Evolutionary conservation across 2,888 invertebrate species (phyloP).

Genomic region (Ephialtes manifestator): DNA sequence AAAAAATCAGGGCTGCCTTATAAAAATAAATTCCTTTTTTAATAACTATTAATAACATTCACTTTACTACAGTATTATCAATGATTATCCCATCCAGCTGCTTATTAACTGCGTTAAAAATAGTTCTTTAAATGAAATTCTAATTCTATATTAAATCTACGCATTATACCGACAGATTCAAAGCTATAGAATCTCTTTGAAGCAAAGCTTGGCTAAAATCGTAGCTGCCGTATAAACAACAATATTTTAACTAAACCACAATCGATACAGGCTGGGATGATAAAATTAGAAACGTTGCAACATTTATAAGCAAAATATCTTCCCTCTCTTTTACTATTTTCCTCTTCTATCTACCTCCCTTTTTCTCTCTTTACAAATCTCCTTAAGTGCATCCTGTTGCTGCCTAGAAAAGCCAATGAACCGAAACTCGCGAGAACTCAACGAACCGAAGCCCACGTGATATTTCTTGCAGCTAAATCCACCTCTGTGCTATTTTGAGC

Average conservation of each 20-base stretch:
- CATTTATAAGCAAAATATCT: slow-evolving; percentile 39
- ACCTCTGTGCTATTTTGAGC: slow-evolving; percentile 50
- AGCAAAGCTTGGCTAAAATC: neutral
- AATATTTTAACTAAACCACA: slow-evolving; percentile 29
- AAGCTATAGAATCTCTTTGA: slow-evolving; percentile 10
- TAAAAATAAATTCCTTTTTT: slow-evolving; percentile 13
- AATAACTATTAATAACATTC: neutral
- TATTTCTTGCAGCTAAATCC: neutral
- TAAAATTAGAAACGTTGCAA: slow-evolving; percentile 51
- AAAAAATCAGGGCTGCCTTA: too few relatives aligned
- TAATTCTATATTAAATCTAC: neutral
- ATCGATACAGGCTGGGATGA: neutral
- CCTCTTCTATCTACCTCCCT: neutral
- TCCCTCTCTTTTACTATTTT: too few relatives aligned
- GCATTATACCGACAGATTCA: neutral
- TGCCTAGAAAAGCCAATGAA: slow-evolving; percentile 51
- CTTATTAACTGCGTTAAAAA: neutral
- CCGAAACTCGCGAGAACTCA: slow-evolving; percentile 29
- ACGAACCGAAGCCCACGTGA: slow-evolving; percentile 43
- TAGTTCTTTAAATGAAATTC: neutral
- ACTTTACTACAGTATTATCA: neutral
- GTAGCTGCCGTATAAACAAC: neutral
- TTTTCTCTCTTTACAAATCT: neutral
- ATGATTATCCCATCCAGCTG: neutral
- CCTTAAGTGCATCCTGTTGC: slow-evolving; percentile 14